Conservation (phyloP, 2,113 vertebrate genomes). For the Equus przewalskii region DNA sequence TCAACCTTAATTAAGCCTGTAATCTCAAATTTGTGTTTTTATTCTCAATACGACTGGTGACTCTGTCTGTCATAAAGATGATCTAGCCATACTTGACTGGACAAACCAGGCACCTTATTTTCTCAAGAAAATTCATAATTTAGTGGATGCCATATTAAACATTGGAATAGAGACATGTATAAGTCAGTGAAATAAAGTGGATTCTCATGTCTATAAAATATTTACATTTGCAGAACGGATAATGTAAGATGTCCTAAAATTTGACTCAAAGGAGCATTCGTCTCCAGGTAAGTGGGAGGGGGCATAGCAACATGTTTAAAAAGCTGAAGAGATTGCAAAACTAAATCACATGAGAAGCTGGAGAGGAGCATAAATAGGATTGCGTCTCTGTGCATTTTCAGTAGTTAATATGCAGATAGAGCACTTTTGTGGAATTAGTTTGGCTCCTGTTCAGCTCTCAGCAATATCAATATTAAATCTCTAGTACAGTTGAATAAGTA, state of each 20-base stretch:
- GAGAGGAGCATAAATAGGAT: constrained; percentile 77
- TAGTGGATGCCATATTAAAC: neutral
- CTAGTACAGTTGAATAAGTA: constrained; percentile 84
- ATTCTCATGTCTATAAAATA: constrained; percentile 59
- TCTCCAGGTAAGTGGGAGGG: neutral
- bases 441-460: constrained; percentile 87
- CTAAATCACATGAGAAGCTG: constrained; percentile 62
- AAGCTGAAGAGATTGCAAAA: constrained; percentile 54
- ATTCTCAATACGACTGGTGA: neutral
- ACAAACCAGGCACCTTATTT: neutral
- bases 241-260: neutral
- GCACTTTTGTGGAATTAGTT: constrained; percentile 89
- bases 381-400: constrained; percentile 81
- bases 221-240: neutral
- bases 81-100: neutral
- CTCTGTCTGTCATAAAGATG: neutral
- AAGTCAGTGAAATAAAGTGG: neutral
- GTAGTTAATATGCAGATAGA: constrained; percentile 88
- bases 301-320: neutral
- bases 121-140: constrained; percentile 42
- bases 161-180: neutral
- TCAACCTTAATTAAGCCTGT: neutral
- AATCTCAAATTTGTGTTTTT: neutral
- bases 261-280: neutral
- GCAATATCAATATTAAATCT: constrained; percentile 89